Evolutionary conservation across 2,797 vertebrate species (phyloP).

Genomic region (Buphagus erythrorhynchus): DNA sequence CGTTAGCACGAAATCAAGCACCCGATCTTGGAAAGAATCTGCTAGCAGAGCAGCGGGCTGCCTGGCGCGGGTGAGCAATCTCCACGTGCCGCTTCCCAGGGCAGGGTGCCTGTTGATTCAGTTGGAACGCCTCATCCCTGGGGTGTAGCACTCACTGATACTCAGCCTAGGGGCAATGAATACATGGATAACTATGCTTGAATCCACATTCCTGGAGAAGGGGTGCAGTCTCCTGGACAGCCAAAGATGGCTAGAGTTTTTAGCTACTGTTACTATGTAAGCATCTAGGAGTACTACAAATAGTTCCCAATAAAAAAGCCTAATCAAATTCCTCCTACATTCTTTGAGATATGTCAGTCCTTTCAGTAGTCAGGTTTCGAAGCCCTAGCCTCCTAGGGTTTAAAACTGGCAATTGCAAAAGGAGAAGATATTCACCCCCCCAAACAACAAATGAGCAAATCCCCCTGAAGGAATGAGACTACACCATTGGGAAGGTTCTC

Average conservation of each 20-base stretch:
- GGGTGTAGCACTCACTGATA: not conserved
- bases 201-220: slow-evolving; percentile 22
- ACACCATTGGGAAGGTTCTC: not conserved
- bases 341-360: not conserved
- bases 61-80: not conserved
- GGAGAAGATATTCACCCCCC: fast-evolving
- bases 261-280: slow-evolving; percentile 55
- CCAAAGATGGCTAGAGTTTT: slow-evolving; percentile 36
- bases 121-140: not conserved
- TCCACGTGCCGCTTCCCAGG: not conserved
- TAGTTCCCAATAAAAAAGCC: not conserved
- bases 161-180: slow-evolving; percentile 17
- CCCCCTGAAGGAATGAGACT: not conserved
- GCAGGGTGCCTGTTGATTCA: not conserved
- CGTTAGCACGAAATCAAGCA: slow-evolving; percentile 22
- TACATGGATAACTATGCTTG: not conserved
- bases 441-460: not conserved
- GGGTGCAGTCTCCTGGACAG: slow-evolving; percentile 6
- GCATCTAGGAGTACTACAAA: not conserved
- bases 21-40: slow-evolving; percentile 43
- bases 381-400: not conserved
- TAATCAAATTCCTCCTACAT: not conserved
- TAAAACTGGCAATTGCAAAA: not conserved
- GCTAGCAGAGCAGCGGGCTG: not conserved
- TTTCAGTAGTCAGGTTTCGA: not conserved